phyloP scores from a whole-genome alignment of 2,888 invertebrate genomes.

The Temnothorax rugatulus region DNA sequence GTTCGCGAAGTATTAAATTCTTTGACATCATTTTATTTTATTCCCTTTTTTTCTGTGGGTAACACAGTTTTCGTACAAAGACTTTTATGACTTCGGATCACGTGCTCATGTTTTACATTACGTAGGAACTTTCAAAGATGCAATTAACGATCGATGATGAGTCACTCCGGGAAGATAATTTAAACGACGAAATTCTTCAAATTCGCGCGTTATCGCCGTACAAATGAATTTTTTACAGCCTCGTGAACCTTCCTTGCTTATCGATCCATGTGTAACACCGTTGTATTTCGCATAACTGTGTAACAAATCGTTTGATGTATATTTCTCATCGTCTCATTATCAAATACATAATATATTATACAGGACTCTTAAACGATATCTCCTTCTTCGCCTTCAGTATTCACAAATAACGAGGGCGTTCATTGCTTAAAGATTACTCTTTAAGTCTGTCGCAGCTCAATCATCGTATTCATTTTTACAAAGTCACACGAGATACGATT shows the following conservation, averaged over 20 bases:
- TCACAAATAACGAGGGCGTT: slow-evolving; percentile 77
- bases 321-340: slow-evolving; percentile 77
- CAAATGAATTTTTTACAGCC: slow-evolving; percentile 8
- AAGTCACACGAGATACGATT: slow-evolving; percentile 42
- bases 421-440: slow-evolving; percentile 65
- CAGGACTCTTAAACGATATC: slow-evolving; percentile 79
- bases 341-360: slow-evolving; percentile 83
- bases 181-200: background rate
- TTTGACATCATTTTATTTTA: slow-evolving; percentile 9
- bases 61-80: background rate
- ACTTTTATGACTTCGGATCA: background rate
- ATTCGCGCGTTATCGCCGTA: background rate
- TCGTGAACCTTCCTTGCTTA: slow-evolving; percentile 32
- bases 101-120: background rate
- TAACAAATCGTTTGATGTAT: slow-evolving; percentile 82
- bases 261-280: background rate
- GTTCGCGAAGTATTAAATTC: slow-evolving; percentile 25
- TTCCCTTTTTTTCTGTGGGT: background rate
- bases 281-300: slow-evolving; percentile 51
- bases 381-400: slow-evolving; percentile 70
- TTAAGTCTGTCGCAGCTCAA: slow-evolving; percentile 57
- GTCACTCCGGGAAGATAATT: background rate
- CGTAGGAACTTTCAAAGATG: slow-evolving; percentile 1
- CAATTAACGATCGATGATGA: background rate
- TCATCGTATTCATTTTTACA: slow-evolving; percentile 33